Percentiles rank a stretch among this genome's conserved stretches.
These are phyloP conservation scores for Sakesphorus luctuosus DNA, from an alignment of 2,113 vertebrate species.

Conservation along the genomic window DNA sequence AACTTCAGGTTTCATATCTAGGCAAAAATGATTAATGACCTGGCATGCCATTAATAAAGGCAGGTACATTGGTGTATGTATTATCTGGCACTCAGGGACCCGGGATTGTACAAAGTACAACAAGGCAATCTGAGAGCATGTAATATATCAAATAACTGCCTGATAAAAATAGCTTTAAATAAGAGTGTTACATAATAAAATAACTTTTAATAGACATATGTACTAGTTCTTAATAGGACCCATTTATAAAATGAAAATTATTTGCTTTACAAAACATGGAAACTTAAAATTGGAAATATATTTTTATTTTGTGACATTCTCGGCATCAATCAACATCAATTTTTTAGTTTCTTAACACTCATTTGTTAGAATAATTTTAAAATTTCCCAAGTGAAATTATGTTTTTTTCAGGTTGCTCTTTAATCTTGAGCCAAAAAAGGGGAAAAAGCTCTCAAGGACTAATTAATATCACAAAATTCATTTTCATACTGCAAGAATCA, in stretches of 20 bases:
- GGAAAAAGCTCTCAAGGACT: not conserved
- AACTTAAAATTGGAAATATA: constrained; percentile 21
- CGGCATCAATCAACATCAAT: not conserved
- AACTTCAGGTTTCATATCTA: not conserved
- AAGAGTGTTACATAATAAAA: not conserved
- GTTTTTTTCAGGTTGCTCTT: not conserved
- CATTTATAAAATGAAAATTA: constrained; percentile 3
- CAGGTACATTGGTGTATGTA: not conserved
- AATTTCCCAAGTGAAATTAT: not conserved
- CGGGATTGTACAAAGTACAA: not conserved
- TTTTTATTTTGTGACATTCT: constrained; percentile 27
- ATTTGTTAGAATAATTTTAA: not conserved
- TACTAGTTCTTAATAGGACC: constrained; percentile 14
- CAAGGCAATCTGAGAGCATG: not conserved
- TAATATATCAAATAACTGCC: not conserved
- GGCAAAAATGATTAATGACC: not conserved
- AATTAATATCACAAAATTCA: not conserved
- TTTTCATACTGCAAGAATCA: not conserved
- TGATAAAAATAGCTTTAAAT: constrained; percentile 29
- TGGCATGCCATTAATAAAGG: not conserved
- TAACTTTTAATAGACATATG: constrained; percentile 1
- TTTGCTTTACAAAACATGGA: not conserved
- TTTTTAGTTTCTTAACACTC: not conserved
- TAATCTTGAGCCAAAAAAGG: not conserved
- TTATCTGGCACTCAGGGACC: not conserved